Percentiles rank a stretch among this genome's conserved stretches.
Conservation (phyloP, 2,888 invertebrate species). For the Sinelater perroti region DNA sequence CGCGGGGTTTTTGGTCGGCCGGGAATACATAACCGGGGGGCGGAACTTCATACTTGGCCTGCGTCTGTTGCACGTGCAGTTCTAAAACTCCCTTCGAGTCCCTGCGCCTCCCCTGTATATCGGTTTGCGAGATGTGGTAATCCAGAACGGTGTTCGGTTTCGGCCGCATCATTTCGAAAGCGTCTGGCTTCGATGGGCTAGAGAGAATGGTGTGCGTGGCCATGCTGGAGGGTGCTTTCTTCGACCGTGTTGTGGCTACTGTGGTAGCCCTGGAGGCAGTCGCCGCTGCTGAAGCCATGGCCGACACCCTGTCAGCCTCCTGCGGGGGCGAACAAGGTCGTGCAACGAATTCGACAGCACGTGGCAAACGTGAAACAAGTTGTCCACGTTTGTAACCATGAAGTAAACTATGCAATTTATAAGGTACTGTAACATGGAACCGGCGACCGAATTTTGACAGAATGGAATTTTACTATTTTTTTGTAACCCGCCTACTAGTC, state of each 20-base stretch:
- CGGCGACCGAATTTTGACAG: slow-evolving; percentile 27
- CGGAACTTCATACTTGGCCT: slow-evolving; percentile 45
- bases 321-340: background rate
- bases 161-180: slow-evolving; percentile 43
- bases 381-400: slow-evolving; percentile 12
- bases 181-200: slow-evolving; percentile 35
- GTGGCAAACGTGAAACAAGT: background rate
- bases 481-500: too few species aligned
- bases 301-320: slow-evolving; percentile 21
- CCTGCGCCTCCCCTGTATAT: slow-evolving; percentile 41
- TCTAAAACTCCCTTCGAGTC: slow-evolving; percentile 42
- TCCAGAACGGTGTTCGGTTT: slow-evolving; percentile 44
- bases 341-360: background rate
- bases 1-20: slow-evolving; percentile 3
- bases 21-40: slow-evolving; percentile 29
- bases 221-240: background rate
- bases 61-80: slow-evolving; percentile 47
- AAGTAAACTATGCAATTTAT: slow-evolving; percentile 21
- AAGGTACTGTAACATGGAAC: slow-evolving; percentile 15
- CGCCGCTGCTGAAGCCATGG: slow-evolving; percentile 1
- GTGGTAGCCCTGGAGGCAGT: background rate
- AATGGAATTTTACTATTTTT: too few species aligned
- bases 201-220: too few species aligned
- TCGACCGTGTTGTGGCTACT: background rate
- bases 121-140: slow-evolving; percentile 51